Evolutionary conservation across 2,888 invertebrate species (phyloP).

Genomic region (Drosophila percnosoma): DNA sequence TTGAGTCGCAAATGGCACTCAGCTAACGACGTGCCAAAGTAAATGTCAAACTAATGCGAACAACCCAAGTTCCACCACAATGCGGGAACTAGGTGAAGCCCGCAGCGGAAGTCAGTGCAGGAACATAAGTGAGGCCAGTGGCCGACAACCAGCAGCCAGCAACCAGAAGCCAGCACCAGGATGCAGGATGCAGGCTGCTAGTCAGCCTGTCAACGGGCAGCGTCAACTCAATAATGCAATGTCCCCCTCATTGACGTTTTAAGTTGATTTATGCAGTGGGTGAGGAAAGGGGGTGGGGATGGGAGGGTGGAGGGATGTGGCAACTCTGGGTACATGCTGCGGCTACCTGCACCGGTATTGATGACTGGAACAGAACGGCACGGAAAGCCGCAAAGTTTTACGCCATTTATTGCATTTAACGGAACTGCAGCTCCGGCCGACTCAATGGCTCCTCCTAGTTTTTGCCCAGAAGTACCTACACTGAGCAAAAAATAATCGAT

Average conservation of each 20-base stretch:
- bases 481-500: neutral
- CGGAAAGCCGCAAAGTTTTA: conserved; percentile 58
- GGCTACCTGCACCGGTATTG: conserved; percentile 24
- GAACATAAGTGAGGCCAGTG: conserved; percentile 2
- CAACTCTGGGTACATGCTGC: neutral
- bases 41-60: conserved; percentile 79
- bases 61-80: conserved; percentile 59
- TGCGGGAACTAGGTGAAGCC: conserved; percentile 48
- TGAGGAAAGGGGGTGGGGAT: neutral
- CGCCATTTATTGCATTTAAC: conserved; percentile 78
- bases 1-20: conserved; percentile 61
- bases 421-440: conserved; percentile 11
- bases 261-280: conserved; percentile 62
- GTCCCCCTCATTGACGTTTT: conserved; percentile 74
- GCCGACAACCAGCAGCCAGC: conserved; percentile 4
- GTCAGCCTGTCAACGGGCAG: conserved; percentile 52
- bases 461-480: neutral
- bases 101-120: conserved; percentile 27
- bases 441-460: neutral
- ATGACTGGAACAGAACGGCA: conserved; percentile 35
- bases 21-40: conserved; percentile 76
- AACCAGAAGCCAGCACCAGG: conserved; percentile 16
- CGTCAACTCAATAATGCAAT: conserved; percentile 73
- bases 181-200: conserved; percentile 49
- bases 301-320: neutral